phyloP scores from a whole-genome alignment of 1,140 invertebrate genomes.

The Colletes latitarsis region DNA sequence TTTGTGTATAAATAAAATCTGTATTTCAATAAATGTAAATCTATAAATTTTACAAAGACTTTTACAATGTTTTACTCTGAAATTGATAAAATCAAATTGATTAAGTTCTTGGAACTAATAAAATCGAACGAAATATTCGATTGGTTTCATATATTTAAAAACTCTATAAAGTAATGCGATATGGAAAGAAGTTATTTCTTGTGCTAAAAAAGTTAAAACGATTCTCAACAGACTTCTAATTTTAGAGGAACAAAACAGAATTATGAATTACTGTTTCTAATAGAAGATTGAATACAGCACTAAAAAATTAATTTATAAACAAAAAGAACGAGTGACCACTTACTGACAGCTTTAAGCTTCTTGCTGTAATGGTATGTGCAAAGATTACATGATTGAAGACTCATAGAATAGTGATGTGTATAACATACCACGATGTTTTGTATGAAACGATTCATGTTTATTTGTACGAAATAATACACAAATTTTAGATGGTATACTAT shows the following conservation, averaged over 20 bases:
- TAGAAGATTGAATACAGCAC: neutral
- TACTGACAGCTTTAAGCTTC: neutral
- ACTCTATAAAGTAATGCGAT: neutral
- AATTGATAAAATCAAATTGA: constrained; percentile 45
- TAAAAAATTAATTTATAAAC: neutral
- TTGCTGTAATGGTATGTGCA: constrained; percentile 16
- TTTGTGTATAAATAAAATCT: constrained; percentile 13
- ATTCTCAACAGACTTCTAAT: neutral
- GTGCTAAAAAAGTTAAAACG: neutral
- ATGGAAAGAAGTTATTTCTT: neutral
- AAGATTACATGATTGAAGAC: constrained; percentile 29
- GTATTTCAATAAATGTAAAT: constrained; percentile 1
- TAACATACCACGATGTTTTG: constrained; percentile 39
- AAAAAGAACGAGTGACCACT: neutral
- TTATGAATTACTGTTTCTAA: neutral
- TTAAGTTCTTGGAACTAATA: constrained; percentile 2
- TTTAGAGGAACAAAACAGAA: neutral
- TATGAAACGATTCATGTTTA: constrained; percentile 49
- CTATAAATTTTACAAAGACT: constrained; percentile 16
- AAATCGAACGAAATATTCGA: neutral
- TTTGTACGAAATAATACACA: constrained; percentile 53
- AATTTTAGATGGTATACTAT: constrained; percentile 76
- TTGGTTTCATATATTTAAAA: neutral
- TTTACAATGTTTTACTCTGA: constrained; percentile 19
- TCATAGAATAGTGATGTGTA: constrained; percentile 44